Evolutionary conservation across 2,113 vertebrate species (phyloP), one percentile per base, ranked within the genome.

Genomic region (Chrysochloris asiatica): DNA sequence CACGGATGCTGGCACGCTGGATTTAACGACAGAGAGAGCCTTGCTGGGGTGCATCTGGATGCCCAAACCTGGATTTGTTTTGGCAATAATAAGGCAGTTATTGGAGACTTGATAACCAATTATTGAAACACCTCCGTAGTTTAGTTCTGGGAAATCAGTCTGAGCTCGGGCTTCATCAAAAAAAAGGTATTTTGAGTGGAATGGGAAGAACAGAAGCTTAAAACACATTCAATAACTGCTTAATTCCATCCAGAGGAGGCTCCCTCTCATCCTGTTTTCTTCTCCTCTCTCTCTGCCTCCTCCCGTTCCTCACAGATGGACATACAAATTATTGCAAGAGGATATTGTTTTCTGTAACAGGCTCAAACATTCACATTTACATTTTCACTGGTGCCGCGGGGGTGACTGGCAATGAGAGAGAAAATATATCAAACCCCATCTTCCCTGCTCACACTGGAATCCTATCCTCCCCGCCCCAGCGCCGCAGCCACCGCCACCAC

Each of bases 1-100:
- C 97, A 97, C 97, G 97, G 97, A 97, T 2, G 86, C 97, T 97
- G 96, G 96, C 97, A 97, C 91, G 52, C 96, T 96, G 97, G 90
- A 93, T 95, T 83, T 38, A 80, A 96, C 95, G 81, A 88, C 76
- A 67, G 90, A 78, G 90, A 90, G 16, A 52, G 97, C 96, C 97
- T 97, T 93, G 84, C 97, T 86, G 63, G 96, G 96, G 95, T 96
- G 82, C 96, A 95, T 93, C 84, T 83, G 94, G 95, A 95, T 97
- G 94, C 96, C 96, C 94, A 87, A 97, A 96, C 12, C 86, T 88
- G 83, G 97, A 90, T 88, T 87, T 47, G 67, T 91, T 93, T 95
- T 90, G 77, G 95, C 94, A 97, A 36, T 3, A 94, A 94, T 84
- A 86, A 94, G 96, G 91, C 96, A 89, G 96, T 97, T 96, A 95